Conservation (phyloP, 1,140 invertebrate species). For the Belonocnema kinseyi region DNA sequence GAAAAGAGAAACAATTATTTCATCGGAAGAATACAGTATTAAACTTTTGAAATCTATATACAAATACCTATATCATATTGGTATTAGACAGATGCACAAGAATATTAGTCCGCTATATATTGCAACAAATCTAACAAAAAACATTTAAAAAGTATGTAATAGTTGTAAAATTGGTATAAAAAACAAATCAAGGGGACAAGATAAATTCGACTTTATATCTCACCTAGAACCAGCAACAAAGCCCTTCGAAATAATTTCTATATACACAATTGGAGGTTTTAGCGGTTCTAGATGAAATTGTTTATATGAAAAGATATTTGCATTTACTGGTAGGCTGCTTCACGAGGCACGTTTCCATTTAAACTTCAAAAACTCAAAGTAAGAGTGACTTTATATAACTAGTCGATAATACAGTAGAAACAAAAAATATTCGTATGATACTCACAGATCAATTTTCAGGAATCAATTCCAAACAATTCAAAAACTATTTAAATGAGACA, state of each 20-base stretch:
- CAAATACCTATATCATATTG: not conserved
- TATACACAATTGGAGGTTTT: slow-evolving; percentile 65
- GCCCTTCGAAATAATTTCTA: slow-evolving; percentile 65
- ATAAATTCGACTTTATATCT: slow-evolving; percentile 47
- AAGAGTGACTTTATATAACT: too few species aligned
- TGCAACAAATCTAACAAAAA: slow-evolving; percentile 35
- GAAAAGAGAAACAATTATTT: not conserved
- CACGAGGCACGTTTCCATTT: too few species aligned
- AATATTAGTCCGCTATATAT: slow-evolving; percentile 5
- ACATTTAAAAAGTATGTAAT: slow-evolving; percentile 37
- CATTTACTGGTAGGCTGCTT: slow-evolving; percentile 12
- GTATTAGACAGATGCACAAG: slow-evolving; percentile 24
- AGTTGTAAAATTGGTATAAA: slow-evolving; percentile 43
- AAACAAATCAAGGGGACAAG: slow-evolving; percentile 46
- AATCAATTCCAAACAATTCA: too few species aligned
- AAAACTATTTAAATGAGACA: too few species aligned
- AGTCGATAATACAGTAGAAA: not conserved
- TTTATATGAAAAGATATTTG: slow-evolving; percentile 62
- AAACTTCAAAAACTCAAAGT: too few species aligned
- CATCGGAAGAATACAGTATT: too few species aligned
- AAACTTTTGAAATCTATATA: too few species aligned
- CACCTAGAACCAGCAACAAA: slow-evolving; percentile 46
- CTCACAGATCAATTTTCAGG: too few species aligned
- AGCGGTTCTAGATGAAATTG: slow-evolving; percentile 53
- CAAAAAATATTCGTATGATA: not conserved